Evolutionary conservation across 2,797 vertebrate species (phyloP), one percentile per base, ranked within the genome.

Genomic region (Discoglossus pictus): DNA sequence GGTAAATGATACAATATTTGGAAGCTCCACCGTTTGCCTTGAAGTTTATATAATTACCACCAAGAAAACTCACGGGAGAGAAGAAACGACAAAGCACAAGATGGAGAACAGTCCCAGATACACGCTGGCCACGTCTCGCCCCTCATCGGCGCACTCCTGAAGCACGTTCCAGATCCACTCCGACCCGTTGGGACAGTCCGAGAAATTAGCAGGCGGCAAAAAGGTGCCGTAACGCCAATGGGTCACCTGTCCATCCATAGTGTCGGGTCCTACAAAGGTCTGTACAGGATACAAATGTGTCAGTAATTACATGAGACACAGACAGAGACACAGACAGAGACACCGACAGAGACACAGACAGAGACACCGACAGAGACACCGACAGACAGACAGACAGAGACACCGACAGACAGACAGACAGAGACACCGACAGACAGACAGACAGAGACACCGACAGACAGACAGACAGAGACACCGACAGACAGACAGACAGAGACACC

Each of bases 101-200:
- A 99, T 95, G 48, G 97, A 99, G 36, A 94, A 18, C 61, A 99
- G 82, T 2, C 95, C 97, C 7, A 98, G 78, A 73, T 77, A 21
- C 39, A 98, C 43, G 1, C 97, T 99, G 82, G 93, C 85, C 47
- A 94, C 60, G 2, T 99, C 96, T 73, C 94, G 64, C 2, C 59
- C 64, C 0, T 95, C 94, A 74, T 87, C 87, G 8, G 93, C 91
- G 10, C 97, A 99, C 71, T 97, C 96, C 0, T 82, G 76, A 0
- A 99, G 89, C 1, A 83, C 74, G 0, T 87, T 64, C 93, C 92
- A 93, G 61, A 98, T 86, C 95, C 95, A 97, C 4, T 16, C 6
- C 1, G 93, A 87, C 0, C 96, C 96, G 0, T 95, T 94, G 2
- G 94, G 93, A 46, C 97, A 99, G 2, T 83, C 39, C 0, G 88